These are phyloP conservation scores for Valencia hispanica DNA, from an alignment of 2,797 vertebrate species.

Conservation along the genomic window DNA sequence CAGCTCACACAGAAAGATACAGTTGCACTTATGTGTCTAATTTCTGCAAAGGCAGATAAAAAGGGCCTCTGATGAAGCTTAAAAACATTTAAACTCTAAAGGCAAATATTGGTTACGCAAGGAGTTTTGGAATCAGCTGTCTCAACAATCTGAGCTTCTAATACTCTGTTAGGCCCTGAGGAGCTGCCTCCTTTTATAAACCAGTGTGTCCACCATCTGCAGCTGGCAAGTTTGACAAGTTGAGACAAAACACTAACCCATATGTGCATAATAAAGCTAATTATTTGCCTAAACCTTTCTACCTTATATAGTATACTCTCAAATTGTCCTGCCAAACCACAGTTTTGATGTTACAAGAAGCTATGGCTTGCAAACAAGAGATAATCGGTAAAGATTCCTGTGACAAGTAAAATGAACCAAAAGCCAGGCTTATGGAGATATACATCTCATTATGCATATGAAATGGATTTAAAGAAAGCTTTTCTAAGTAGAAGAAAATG, in stretches of 20 bases:
- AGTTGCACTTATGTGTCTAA: not conserved
- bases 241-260: not conserved
- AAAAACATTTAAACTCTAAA: not conserved
- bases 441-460: slow-evolving; percentile 13
- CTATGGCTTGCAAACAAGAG: not conserved
- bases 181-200: not conserved
- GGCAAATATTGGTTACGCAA: not conserved
- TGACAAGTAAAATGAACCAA: slow-evolving; percentile 11
- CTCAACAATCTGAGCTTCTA: not conserved
- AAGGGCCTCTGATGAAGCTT: not conserved
- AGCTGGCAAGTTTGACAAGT: not conserved
- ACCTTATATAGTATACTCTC: not conserved
- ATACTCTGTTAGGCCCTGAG: not conserved
- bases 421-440: slow-evolving; percentile 21
- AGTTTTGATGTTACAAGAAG: slow-evolving; percentile 2
- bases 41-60: not conserved
- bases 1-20: not conserved
- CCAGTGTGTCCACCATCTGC: not conserved
- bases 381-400: not conserved
- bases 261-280: not conserved
- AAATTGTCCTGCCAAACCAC: slow-evolving; percentile 7
- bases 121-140: not conserved
- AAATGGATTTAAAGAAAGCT: slow-evolving; percentile 8
- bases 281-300: not conserved
- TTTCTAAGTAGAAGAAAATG: slow-evolving; percentile 9